phyloP scores from a whole-genome alignment of 2,888 invertebrate species.

The Stenchaetothrips biformis region DNA sequence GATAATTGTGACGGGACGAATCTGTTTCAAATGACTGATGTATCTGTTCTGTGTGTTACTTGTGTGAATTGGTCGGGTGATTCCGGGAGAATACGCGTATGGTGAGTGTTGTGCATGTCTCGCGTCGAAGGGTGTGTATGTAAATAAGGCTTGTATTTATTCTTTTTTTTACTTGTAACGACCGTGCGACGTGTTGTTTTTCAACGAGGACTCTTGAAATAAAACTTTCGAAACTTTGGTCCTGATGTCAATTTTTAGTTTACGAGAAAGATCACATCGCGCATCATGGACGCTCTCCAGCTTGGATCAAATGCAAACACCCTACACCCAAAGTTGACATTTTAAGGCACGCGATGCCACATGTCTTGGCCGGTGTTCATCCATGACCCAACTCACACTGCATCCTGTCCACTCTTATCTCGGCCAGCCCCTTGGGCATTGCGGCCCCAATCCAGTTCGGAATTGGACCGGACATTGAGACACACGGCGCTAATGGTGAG shows the following conservation, averaged over 20 bases:
- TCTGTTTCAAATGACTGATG: too few species aligned
- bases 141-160: slow-evolving; percentile 13
- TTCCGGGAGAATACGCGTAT: not conserved
- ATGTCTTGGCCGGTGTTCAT: too few species aligned
- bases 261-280: not conserved
- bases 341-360: too few species aligned
- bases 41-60: not conserved
- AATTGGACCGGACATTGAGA: not conserved
- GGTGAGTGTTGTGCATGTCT: not conserved
- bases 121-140: not conserved
- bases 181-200: not conserved
- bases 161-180: slow-evolving; percentile 22
- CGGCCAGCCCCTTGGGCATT: not conserved
- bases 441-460: not conserved
- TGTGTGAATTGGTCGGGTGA: not conserved
- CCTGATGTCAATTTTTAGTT: not conserved
- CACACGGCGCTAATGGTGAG: not conserved
- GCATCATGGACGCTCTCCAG: too few species aligned
- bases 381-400: too few species aligned
- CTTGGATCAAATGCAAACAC: too few species aligned
- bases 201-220: not conserved
- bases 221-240: not conserved
- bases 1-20: too few species aligned
- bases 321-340: too few species aligned
- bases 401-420: not conserved